phyloP scores from a whole-genome alignment of 2,797 vertebrate genomes.

The Oreochromis mossambicus region DNA sequence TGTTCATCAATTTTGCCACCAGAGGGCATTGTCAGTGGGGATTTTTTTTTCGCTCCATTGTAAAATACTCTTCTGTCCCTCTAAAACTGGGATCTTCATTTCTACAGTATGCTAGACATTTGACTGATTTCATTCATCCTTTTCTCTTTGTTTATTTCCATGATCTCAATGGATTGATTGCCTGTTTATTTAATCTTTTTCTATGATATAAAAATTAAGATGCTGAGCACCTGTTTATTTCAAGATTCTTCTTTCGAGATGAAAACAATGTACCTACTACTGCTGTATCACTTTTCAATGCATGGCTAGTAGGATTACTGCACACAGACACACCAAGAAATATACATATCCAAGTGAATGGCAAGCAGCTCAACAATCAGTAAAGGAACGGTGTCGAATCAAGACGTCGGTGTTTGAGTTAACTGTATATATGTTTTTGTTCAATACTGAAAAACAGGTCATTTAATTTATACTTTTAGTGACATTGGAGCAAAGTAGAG shows the following conservation, averaged over 20 bases:
- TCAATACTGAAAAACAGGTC: constrained; percentile 65
- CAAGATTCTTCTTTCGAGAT: constrained; percentile 69
- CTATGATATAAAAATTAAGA: constrained; percentile 71
- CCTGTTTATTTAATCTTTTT: constrained; percentile 76
- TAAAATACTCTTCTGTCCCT: constrained; percentile 47
- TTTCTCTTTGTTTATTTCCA: constrained; percentile 55
- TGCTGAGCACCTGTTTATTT: constrained; percentile 71
- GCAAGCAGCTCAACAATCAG: constrained; percentile 62
- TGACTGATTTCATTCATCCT: constrained; percentile 60
- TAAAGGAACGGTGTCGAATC: constrained; percentile 40
- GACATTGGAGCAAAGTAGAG: constrained; percentile 68
- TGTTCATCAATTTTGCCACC: constrained; percentile 62
- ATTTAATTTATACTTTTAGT: constrained; percentile 73
- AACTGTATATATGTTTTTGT: constrained; percentile 79
- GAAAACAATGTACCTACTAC: constrained; percentile 68
- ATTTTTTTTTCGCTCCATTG: constrained; percentile 42
- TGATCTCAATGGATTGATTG: constrained; percentile 64
- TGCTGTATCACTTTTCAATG: constrained; percentile 77
- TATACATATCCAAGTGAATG: constrained; percentile 62
- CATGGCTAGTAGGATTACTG: constrained; percentile 78
- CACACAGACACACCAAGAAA: constrained; percentile 67
- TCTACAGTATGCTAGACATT: constrained; percentile 65
- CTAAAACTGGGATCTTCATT: constrained; percentile 55
- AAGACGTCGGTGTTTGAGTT: constrained; percentile 48
- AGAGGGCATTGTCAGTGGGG: constrained; percentile 60